These are phyloP conservation scores for Andricus curvator DNA, from an alignment of 2,888 invertebrate species.

Conservation along the genomic window DNA sequence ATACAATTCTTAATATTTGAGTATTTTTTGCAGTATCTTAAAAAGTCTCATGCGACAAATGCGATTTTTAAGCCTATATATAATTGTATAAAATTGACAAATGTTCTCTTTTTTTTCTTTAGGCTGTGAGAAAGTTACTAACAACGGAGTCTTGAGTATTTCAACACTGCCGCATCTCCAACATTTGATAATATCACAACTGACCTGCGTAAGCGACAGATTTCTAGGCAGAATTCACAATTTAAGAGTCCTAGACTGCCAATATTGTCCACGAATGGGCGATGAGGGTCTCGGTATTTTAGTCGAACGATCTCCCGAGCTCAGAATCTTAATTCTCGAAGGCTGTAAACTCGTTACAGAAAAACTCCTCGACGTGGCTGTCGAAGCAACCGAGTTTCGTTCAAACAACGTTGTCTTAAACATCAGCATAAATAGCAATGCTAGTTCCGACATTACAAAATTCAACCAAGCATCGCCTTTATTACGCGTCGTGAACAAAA, in stretches of 20 bases:
- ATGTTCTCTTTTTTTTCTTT: not conserved
- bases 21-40: too few relatives aligned
- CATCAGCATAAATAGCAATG: conserved; percentile 7
- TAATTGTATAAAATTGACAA: not conserved
- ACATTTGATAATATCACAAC: conserved; percentile 11
- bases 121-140: conserved; percentile 21
- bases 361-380: conserved; percentile 24
- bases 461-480: conserved; percentile 18
- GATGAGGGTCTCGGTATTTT: conserved; percentile 29
- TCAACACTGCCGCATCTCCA: conserved; percentile 18
- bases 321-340: conserved; percentile 21
- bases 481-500: conserved; percentile 3
- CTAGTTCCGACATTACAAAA: not conserved
- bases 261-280: conserved; percentile 22
- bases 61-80: not conserved
- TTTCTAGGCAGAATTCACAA: conserved; percentile 9
- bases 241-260: conserved; percentile 20
- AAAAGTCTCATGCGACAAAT: too few relatives aligned
- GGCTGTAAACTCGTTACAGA: conserved; percentile 19
- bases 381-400: conserved; percentile 13
- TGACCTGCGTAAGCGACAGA: not conserved
- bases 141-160: conserved; percentile 27
- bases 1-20: too few relatives aligned
- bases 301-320: conserved; percentile 17
- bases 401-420: not conserved